Percentiles rank a stretch among this genome's conserved stretches.
Conservation (phyloP, 1,140 invertebrate species). For the Diachasma alloeum region DNA sequence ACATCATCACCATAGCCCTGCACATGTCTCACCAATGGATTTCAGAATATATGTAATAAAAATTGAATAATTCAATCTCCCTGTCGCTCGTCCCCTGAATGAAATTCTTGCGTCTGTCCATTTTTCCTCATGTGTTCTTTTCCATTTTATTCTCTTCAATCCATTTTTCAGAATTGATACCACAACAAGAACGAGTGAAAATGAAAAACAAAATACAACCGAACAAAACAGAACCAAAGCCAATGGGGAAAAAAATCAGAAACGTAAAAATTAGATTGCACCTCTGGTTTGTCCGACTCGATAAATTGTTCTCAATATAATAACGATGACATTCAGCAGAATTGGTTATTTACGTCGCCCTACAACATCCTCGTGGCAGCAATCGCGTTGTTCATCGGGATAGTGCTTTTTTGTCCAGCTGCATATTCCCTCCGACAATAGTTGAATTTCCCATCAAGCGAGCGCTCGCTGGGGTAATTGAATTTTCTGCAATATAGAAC, state of each 20-base stretch:
- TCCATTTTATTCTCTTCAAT: neutral
- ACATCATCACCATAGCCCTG: neutral
- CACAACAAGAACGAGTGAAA: neutral
- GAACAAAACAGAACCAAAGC: neutral
- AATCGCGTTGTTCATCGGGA: neutral
- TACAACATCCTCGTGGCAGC: neutral
- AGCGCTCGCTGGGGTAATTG: neutral
- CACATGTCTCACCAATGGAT: neutral
- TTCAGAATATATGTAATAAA: neutral
- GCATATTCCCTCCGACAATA: neutral
- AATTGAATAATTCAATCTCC: constrained; percentile 4
- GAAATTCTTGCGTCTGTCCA: neutral
- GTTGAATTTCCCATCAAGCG: neutral
- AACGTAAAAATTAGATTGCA: neutral
- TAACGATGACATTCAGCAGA: neutral
- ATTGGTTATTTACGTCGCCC: neutral
- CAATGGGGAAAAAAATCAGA: neutral
- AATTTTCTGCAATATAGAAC: neutral
- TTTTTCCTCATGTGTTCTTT: neutral
- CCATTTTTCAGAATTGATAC: neutral
- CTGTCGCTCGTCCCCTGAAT: neutral
- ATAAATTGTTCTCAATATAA: neutral
- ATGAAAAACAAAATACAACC: neutral
- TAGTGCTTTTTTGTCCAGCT: neutral
- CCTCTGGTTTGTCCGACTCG: neutral